Conservation (phyloP, 2,888 invertebrate species). For the Augiades crinisus region DNA sequence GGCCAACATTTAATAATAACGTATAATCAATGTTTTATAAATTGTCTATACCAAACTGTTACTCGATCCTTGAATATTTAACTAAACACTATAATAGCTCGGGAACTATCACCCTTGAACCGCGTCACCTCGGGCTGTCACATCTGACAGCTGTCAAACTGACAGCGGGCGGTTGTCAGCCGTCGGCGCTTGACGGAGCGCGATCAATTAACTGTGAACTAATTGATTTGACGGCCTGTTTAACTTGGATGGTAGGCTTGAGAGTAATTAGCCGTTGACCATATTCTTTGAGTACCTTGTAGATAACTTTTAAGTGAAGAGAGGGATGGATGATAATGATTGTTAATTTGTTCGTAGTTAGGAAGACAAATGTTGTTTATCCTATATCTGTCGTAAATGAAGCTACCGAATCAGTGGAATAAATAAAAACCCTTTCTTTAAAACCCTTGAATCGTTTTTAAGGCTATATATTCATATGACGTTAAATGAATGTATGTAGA, state of each 20-base stretch:
- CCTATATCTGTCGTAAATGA: too few relatives aligned
- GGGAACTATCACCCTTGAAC: conserved; percentile 20
- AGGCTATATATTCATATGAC: too few relatives aligned
- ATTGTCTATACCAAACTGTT: not conserved
- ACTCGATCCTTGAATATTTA: not conserved
- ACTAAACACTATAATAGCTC: not conserved
- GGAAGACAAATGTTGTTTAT: too few relatives aligned
- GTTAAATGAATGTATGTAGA: too few relatives aligned
- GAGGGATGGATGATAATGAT: not conserved
- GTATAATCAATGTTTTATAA: too few relatives aligned
- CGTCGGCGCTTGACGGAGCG: conserved; percentile 43
- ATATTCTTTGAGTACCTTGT: conserved; percentile 6
- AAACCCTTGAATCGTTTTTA: too few relatives aligned
- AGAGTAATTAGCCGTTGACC: conserved; percentile 20
- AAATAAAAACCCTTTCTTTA: too few relatives aligned
- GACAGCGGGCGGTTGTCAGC: conserved; percentile 56
- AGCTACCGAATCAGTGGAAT: too few relatives aligned
- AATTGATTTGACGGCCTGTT: conserved; percentile 53
- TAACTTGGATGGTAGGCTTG: conserved; percentile 23
- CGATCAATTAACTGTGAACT: conserved; percentile 51
- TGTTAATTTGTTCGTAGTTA: not conserved
- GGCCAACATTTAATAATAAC: too few relatives aligned
- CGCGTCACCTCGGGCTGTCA: conserved; percentile 56
- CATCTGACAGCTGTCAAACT: conserved; percentile 54
- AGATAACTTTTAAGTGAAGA: not conserved